phyloP scores from a whole-genome alignment of 2,113 vertebrate species.

The Cinclus cinclus region DNA sequence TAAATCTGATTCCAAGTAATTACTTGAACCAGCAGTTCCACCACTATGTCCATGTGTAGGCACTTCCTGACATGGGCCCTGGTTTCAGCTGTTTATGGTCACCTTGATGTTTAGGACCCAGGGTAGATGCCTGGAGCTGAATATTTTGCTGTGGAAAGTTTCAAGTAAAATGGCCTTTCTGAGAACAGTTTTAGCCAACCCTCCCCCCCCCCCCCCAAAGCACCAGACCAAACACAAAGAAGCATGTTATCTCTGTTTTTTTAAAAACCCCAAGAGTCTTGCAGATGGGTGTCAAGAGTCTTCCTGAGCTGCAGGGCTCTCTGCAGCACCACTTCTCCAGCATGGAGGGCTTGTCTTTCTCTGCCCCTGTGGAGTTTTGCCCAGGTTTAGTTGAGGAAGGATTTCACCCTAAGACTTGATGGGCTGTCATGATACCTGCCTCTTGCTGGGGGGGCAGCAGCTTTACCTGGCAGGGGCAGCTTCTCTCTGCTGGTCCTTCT shows the following conservation, averaged over 20 bases:
- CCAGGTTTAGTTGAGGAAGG: neutral
- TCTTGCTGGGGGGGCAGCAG: neutral
- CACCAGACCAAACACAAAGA: neutral
- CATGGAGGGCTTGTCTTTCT: neutral
- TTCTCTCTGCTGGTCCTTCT: neutral
- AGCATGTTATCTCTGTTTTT: neutral
- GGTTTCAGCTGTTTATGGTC: neutral
- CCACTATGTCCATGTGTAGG: fast-evolving
- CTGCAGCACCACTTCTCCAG: neutral
- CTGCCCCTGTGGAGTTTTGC: neutral
- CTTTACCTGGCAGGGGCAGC: neutral
- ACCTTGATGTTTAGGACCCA: neutral
- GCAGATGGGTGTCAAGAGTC: neutral
- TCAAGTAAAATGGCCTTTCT: neutral
- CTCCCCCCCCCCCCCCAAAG: too few species aligned
- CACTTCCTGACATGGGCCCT: neutral
- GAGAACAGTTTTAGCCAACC: neutral
- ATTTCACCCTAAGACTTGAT: fast-evolving
- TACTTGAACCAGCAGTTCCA: neutral
- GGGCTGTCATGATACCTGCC: neutral
- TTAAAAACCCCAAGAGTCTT: neutral
- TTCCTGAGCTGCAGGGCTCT: neutral
- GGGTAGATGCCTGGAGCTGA: neutral
- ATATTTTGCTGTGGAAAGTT: neutral
- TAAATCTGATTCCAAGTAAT: neutral